Conservation (phyloP, 2,113 vertebrate species). For the Eubucco bourcierii region DNA sequence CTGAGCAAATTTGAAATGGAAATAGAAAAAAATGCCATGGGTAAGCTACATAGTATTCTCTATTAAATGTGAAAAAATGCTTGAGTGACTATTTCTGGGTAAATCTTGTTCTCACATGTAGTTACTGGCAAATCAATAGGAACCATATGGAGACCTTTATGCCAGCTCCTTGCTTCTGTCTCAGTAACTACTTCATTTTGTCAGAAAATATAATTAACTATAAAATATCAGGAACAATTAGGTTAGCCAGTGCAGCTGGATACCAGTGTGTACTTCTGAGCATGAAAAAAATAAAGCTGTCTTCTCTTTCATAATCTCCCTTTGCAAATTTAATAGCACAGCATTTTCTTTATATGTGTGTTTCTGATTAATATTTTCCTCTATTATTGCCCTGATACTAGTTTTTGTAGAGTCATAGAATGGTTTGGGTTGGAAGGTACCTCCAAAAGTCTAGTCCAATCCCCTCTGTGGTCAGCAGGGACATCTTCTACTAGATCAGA, state of each 20-base stretch:
- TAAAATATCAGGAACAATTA: not conserved
- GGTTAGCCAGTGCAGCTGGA: not conserved
- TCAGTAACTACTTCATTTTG: not conserved
- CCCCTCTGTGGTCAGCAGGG: too few relatives aligned
- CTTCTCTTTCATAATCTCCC: not conserved
- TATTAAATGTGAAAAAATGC: not conserved
- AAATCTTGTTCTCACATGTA: not conserved
- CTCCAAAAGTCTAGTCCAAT: too few relatives aligned
- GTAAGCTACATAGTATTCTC: not conserved
- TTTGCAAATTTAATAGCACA: not conserved
- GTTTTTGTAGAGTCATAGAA: not conserved
- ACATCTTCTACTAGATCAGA: too few relatives aligned
- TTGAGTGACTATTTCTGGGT: not conserved
- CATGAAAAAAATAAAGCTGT: not conserved
- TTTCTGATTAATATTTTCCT: not conserved
- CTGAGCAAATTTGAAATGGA: not conserved
- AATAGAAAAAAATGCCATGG: not conserved
- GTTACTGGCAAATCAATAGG: not conserved
- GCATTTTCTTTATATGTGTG: not conserved
- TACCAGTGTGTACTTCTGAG: not conserved
- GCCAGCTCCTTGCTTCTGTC: not conserved
- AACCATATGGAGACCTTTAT: not conserved
- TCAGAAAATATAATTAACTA: not conserved
- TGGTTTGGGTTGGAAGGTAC: too few relatives aligned
- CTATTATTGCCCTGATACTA: not conserved